A percentile compares a stretch with the other conserved stretches of the same genome.
Evolutionary conservation across 2,797 vertebrate genomes (phyloP).

Genomic region (Discoglossus pictus): DNA sequence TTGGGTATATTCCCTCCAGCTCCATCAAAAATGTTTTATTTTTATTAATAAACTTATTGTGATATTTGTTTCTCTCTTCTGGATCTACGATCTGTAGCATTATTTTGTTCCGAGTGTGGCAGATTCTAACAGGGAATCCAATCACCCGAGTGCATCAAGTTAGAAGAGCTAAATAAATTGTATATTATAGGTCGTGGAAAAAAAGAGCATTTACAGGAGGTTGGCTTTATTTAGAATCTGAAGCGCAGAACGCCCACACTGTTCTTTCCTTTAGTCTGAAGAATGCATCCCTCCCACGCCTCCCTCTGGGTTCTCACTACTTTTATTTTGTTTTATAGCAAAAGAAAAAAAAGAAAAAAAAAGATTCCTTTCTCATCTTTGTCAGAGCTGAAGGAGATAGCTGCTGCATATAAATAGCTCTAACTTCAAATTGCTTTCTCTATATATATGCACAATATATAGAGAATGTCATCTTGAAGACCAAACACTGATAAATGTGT

Average conservation of each 20-base stretch:
- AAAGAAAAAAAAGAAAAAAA: constrained; percentile 34
- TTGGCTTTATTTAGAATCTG: constrained; percentile 37
- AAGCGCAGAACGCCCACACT: constrained; percentile 40
- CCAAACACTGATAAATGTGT: too few relatives aligned
- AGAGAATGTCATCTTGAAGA: too few relatives aligned
- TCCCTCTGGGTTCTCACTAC: constrained; percentile 43
- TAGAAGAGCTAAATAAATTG: constrained; percentile 32
- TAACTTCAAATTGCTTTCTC: background rate
- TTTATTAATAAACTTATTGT: too few relatives aligned
- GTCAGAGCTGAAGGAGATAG: constrained; percentile 26
- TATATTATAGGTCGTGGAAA: constrained; percentile 21
- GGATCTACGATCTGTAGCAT: too few relatives aligned
- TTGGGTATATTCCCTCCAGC: too few relatives aligned
- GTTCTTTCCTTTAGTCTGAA: constrained; percentile 49
- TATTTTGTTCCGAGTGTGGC: too few relatives aligned
- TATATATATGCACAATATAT: too few relatives aligned
- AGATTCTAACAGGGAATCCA: too few relatives aligned
- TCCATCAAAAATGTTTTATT: too few relatives aligned
- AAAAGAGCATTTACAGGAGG: constrained; percentile 26
- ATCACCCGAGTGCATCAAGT: background rate
- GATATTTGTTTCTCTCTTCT: too few relatives aligned
- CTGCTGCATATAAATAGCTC: constrained; percentile 35
- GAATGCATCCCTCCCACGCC: constrained; percentile 44
- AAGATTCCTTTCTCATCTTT: constrained; percentile 7
- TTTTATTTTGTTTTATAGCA: constrained; percentile 15